Evolutionary conservation across 2,113 vertebrate genomes (phyloP), one percentile per base, ranked within the genome.

Genomic region (Collichthys lucidus): DNA sequence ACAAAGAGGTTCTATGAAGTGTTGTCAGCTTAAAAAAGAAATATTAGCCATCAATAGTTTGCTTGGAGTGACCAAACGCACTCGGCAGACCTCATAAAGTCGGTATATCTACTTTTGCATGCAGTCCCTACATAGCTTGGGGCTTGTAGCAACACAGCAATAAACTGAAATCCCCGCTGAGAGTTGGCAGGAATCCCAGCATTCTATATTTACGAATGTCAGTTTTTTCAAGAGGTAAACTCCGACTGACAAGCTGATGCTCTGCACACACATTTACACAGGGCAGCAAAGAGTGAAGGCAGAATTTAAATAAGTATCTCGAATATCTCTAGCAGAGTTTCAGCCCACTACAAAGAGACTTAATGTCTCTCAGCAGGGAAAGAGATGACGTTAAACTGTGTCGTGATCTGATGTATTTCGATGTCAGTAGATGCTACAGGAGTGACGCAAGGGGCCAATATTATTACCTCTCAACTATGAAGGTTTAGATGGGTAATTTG

Each of bases 201-300:
- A 4, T 75, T 64, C 50, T 71, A 60, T 74, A 71, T 79, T 88
- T 74, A 80, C 71, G 74, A 40, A 70, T 66, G 17, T 84, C 77
- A 44, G 82, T 83, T 61, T 74, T 84, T 85, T 86, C 59, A 78
- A 72, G 80, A 17, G n/a, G 55, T 71, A 72, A 80, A 84, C 73
- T 75, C 44, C 70, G 77, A 19, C 85, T 77, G 87, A 83, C 77
- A 73, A 65, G 64, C 56, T 56, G 68, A 42, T 72, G 47, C 67
- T 69, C 11, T 31, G 22, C 22, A 7, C 29, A 4, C 29, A 29
- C 29, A 4, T 4, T 75, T 74, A 57, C 64, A 67, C 2, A 7
- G 46, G 59, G 70, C 31, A 73, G 56, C 12, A 63, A 53, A 57
- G 74, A 19, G 22, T 47, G 22, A 65, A 76, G 57, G 61, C 70